A percentile compares a stretch with the other conserved stretches of the same genome.
phyloP scores from a whole-genome alignment of 2,113 vertebrate genomes.

The Otis tarda region DNA sequence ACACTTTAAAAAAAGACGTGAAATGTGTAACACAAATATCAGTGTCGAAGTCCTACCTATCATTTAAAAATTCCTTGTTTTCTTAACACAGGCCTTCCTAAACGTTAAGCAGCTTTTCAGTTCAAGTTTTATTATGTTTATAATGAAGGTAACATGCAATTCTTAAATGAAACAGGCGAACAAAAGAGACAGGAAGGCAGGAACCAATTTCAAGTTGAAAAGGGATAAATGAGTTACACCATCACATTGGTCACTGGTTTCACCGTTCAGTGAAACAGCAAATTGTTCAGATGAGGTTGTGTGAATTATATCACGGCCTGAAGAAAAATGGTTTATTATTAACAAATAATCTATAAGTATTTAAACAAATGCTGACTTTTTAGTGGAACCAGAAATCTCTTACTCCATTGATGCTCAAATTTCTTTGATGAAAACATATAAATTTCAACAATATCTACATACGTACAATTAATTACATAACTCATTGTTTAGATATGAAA shows the following conservation, averaged over 20 bases:
- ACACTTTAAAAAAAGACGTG: not conserved
- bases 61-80: not conserved
- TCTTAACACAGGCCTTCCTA: not conserved
- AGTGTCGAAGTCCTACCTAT: not conserved
- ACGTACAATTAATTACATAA: not conserved
- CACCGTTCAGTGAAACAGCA: not conserved
- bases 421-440: not conserved
- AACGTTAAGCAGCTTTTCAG: not conserved
- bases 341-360: not conserved
- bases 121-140: not conserved
- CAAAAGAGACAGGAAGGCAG: not conserved
- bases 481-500: not conserved
- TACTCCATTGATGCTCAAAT: not conserved
- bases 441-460: not conserved
- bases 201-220: not conserved
- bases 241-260: not conserved
- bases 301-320: not conserved
- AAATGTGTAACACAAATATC: not conserved
- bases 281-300: not conserved
- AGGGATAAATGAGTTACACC: not conserved
- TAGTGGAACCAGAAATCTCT: not conserved
- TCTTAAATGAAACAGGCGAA: not conserved
- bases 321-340: not conserved
- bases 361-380: not conserved
- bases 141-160: not conserved